Percentiles rank a stretch among this genome's conserved stretches.
Evolutionary conservation across 2,797 vertebrate genomes (phyloP).

Genomic region (Pteropus rufus): DNA sequence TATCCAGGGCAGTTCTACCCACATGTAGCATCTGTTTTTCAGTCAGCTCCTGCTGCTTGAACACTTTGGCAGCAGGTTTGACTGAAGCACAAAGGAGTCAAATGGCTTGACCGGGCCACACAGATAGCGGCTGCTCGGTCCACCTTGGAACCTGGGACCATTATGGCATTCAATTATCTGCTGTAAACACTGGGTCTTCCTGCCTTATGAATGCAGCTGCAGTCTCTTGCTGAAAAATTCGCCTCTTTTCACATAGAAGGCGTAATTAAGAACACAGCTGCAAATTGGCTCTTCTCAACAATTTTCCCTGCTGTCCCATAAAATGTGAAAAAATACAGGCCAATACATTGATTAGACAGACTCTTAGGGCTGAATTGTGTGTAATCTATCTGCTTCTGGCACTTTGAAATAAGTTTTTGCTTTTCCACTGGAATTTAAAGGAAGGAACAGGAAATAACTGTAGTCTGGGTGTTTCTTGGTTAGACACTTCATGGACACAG

Average conservation of each 20-base stretch:
- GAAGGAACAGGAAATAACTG: slow-evolving; percentile 64
- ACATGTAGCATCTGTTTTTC: slow-evolving; percentile 23
- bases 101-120: not conserved
- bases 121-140: not conserved
- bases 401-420: slow-evolving; percentile 72
- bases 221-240: slow-evolving; percentile 52
- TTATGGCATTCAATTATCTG: slow-evolving; percentile 51
- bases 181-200: slow-evolving; percentile 49
- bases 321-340: slow-evolving; percentile 77
- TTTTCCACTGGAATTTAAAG: slow-evolving; percentile 70
- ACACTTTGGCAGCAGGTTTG: slow-evolving; percentile 5
- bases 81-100: slow-evolving; percentile 16
- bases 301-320: slow-evolving; percentile 76
- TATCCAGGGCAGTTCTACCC: slow-evolving; percentile 6
- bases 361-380: slow-evolving; percentile 69
- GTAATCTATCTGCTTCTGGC: slow-evolving; percentile 68
- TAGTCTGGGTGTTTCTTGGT: slow-evolving; percentile 49
- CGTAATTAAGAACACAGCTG: slow-evolving; percentile 77
- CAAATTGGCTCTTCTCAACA: slow-evolving; percentile 76
- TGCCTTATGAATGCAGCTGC: slow-evolving; percentile 63
- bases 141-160: not conserved
- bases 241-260: slow-evolving; percentile 64
- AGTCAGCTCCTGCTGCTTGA: slow-evolving; percentile 19
- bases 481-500: not conserved
- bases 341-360: slow-evolving; percentile 77